Evolutionary conservation across 2,888 invertebrate genomes (phyloP), one percentile per base, ranked within the genome.

Genomic region (Cryptosula pallasiana): DNA sequence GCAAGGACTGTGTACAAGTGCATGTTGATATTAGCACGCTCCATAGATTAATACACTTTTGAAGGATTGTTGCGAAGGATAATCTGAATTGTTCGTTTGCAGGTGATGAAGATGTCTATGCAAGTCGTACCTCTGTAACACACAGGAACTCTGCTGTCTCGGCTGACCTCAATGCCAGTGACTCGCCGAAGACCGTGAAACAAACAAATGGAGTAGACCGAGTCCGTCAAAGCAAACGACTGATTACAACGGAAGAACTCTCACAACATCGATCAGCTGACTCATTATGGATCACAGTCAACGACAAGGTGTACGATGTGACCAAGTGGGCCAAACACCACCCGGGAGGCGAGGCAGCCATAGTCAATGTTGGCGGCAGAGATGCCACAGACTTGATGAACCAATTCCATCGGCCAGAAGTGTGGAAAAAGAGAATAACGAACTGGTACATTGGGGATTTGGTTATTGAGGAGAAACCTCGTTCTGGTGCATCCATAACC

Each of bases 341-440:
- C 63, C 63, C 63, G 5, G 63, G 63, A 29, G 63, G 63, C 1
- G 63, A 63, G 32, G 63, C 63, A 32, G 63, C 63, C 20, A 27
- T 63, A 34, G 32, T 27, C 2, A 63, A 63, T 63, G 63, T 63
- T 27, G 63, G 63, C 32, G 63, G 63, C 5, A 25, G 63, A 9
- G 63, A 63, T 32, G 63, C 63, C n/a, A 63, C 63, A 27, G 63
- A 63, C 32, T 34, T 63, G 16, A 32, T 63, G 9, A 63, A 63
- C 32, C 63, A 63, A 32, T 63, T 63, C n/a, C 63, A 63, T 27
- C 2, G 32, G 9, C 63, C 63, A 5, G 63, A 63, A 32, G 63
- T 63, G 5, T 63, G 63, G 63, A 20, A 32, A 9, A 63, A 63
- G 34, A 63, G 32, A 32, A 63, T 63, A 32, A 27, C 25, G 29